Evolutionary conservation across 1,140 invertebrate genomes (phyloP).

Genomic region (Lasaia peninsularis): DNA sequence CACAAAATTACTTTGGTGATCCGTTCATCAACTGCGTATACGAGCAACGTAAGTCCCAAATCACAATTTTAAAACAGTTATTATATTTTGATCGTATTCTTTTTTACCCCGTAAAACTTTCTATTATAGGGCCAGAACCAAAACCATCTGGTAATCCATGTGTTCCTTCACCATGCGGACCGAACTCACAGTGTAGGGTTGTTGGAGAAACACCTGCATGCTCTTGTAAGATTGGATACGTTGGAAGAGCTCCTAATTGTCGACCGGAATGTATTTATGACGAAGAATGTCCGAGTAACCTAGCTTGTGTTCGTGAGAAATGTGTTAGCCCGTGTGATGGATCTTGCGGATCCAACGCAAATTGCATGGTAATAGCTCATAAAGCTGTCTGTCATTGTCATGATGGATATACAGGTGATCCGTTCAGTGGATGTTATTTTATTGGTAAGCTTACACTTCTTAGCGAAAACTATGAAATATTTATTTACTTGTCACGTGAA

Average conservation of each 20-base stretch:
- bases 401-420: slow-evolving; percentile 85
- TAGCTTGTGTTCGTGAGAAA: slow-evolving; percentile 86
- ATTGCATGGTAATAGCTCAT: slow-evolving; percentile 85
- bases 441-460: slow-evolving; percentile 46
- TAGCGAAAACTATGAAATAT: not conserved
- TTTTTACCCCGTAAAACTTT: slow-evolving; percentile 13
- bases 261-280: slow-evolving; percentile 87
- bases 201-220: slow-evolving; percentile 84
- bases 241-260: slow-evolving; percentile 86
- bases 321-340: slow-evolving; percentile 88
- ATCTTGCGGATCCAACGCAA: slow-evolving; percentile 84
- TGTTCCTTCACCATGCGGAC: slow-evolving; percentile 87
- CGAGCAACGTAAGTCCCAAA: slow-evolving; percentile 78
- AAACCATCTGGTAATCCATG: slow-evolving; percentile 80
- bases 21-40: slow-evolving; percentile 83
- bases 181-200: slow-evolving; percentile 86
- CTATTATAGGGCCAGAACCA: slow-evolving; percentile 57
- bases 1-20: slow-evolving; percentile 83
- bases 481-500: not conserved
- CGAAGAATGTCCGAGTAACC: slow-evolving; percentile 85
- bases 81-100: slow-evolving; percentile 10
- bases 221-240: slow-evolving; percentile 84
- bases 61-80: slow-evolving; percentile 17
- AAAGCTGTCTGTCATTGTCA: slow-evolving; percentile 86
- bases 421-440: slow-evolving; percentile 82